Base-by-base conservation (phyloP, 2,113 vertebrate species). In the Donacobius atricapilla region DNA sequence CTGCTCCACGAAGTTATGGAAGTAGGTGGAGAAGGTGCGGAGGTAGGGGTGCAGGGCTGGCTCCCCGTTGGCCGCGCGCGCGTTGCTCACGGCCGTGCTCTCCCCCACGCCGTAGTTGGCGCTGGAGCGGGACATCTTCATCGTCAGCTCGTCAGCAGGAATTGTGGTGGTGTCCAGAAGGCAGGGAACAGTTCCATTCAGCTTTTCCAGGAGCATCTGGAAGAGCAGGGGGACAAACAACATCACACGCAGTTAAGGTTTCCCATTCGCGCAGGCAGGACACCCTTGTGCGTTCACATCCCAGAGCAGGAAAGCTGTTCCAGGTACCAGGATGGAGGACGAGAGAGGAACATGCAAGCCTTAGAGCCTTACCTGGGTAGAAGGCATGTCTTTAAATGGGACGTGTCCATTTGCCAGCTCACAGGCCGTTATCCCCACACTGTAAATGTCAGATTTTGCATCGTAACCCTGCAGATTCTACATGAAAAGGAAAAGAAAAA, bases 311-410 rank as follows among this genome's bases (percentile, higher is more conserved):
- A 42, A n/a, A 58, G 58, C 79, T n/a, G 11, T 4, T 73, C 30
- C 57, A 17, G 0, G 6, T 37, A 72, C 33, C 30, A 42, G 21
- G 53, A 15, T 1, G 3, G 20, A 21, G 58, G n/a, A 22, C 0
- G 3, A 42, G 58, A 24, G 35, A 45, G 42, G 68, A 69, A 21
- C 15, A 51, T 28, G 15, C 33, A 42, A 69, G 39, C 56, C 96
- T 87, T 11, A 98, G 40, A 69, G 39, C 56, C 96, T 87, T 11
- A 98, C 99, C 99, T 99, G 99, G 48, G 99, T 99, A 30, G 99
- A 98, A 73, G 99, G 99, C 99, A 99, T 99, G 95, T 99, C 99
- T 97, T 99, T 99, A 86, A 99, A 99, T 3, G 99, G 99, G n/a
- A 99, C 99, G 0, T 99, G 99, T 56, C 99, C 99, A 14, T 99